Evolutionary conservation across 92 coral and sea anemone species (phyloP).

Genomic region (Phenganax subtilis): DNA sequence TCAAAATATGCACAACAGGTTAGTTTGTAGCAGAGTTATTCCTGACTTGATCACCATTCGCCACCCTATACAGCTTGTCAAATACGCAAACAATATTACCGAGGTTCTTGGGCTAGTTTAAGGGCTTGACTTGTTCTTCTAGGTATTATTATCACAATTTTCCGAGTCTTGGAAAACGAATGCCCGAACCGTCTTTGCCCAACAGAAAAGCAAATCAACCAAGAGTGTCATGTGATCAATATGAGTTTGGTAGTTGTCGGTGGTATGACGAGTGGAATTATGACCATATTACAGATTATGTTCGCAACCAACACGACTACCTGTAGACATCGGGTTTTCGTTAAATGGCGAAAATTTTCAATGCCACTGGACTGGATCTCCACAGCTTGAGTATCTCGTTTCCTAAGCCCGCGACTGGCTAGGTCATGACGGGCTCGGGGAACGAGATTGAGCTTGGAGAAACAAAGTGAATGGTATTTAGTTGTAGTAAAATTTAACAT

Average conservation of each 20-base stretch:
- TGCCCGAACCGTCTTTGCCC: slow-evolving; percentile 78
- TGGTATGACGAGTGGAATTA: slow-evolving; percentile 99
- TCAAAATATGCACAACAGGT: too few species aligned
- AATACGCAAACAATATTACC: too few species aligned
- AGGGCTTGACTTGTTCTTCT: neutral
- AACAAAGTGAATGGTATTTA: too few species aligned
- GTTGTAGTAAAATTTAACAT: too few species aligned
- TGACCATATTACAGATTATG: slow-evolving; percentile 78
- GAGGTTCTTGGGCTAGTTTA: too few species aligned
- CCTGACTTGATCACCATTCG: too few species aligned
- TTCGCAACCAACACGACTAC: slow-evolving; percentile 49
- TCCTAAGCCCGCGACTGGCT: too few species aligned
- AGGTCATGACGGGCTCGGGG: too few species aligned
- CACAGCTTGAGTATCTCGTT: too few species aligned
- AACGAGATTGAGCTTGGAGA: too few species aligned
- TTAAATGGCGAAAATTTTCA: too few species aligned
- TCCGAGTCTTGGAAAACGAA: slow-evolving; percentile 87
- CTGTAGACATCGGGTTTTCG: slow-evolving; percentile 15
- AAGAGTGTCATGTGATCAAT: slow-evolving; percentile 91
- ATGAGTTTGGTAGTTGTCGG: slow-evolving; percentile 94
- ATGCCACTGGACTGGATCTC: neutral
- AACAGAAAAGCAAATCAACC: slow-evolving; percentile 66
- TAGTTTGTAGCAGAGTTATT: neutral
- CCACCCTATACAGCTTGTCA: too few species aligned
- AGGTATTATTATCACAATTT: slow-evolving; percentile 96